Conservation (phyloP, 37 sponge, comb jelly and placozoan species). For the Bolinopsis microptera region DNA sequence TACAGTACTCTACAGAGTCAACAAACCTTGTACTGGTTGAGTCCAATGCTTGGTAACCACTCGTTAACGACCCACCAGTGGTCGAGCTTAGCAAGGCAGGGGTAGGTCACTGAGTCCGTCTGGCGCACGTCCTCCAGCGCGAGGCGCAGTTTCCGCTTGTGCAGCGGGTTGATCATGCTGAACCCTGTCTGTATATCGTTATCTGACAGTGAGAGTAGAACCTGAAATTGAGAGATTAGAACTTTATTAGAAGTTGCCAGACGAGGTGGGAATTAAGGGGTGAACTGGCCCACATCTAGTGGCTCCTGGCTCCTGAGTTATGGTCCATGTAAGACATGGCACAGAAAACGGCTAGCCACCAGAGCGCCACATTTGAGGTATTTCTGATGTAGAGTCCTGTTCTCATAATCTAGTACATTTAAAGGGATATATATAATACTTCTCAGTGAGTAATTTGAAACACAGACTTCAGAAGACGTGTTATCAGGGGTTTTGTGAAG, state of each 20-base stretch:
- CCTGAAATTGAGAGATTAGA: constrained; percentile 23
- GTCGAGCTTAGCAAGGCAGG: constrained; percentile 74
- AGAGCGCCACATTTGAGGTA: background rate
- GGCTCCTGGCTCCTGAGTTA: too few relatives aligned
- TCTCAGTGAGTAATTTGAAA: background rate
- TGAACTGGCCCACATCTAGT: background rate
- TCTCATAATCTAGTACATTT: background rate
- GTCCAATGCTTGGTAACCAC: constrained; percentile 79
- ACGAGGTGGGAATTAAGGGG: background rate
- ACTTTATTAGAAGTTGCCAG: background rate
- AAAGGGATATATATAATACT: background rate
- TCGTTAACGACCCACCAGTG: constrained; percentile 82
- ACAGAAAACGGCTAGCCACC: background rate
- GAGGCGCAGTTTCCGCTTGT: constrained; percentile 78
- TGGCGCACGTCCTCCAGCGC: constrained; percentile 76
- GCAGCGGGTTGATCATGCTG: constrained; percentile 73
- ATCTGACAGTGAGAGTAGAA: constrained; percentile 72
- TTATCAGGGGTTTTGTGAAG: background rate
- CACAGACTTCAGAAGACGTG: too few relatives aligned
- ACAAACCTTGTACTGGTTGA: constrained; percentile 61
- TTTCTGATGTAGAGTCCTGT: background rate
- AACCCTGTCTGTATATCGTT: constrained; percentile 72
- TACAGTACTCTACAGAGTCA: too few relatives aligned
- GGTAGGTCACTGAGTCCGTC: constrained; percentile 71
- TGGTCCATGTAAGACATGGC: background rate